phyloP scores from a whole-genome alignment of 2,797 vertebrate genomes.

The Sandelia bainsii region DNA sequence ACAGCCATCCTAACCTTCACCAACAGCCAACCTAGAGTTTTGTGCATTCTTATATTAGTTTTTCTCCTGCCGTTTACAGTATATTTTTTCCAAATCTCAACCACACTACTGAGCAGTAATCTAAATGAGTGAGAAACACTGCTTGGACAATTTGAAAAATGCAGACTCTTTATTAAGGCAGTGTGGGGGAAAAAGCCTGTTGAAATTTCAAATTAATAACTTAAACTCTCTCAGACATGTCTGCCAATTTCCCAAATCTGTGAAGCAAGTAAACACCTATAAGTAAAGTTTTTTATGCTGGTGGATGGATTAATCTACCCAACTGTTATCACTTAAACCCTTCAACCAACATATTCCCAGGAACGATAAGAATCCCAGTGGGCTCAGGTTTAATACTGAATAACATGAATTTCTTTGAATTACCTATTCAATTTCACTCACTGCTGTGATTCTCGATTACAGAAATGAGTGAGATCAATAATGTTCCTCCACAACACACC shows the following conservation, averaged over 20 bases:
- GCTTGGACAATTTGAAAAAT: no score
- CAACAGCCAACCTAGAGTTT: no score
- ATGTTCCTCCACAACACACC: neutral
- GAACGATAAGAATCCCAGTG: conserved; percentile 24
- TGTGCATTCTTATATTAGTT: no score
- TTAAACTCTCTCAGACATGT: conserved; percentile 29
- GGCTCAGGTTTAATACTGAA: conserved; percentile 26
- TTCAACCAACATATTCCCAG: conserved; percentile 26
- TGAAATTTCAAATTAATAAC: conserved; percentile 51
- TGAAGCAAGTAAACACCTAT: conserved; percentile 53
- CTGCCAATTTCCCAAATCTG: conserved; percentile 46
- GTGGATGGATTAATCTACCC: conserved; percentile 53
- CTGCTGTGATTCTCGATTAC: conserved; percentile 19
- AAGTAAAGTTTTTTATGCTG: conserved; percentile 57
- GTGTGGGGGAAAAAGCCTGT: conserved; percentile 23
- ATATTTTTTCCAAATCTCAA: no score
- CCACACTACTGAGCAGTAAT: no score
- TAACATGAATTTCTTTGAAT: neutral
- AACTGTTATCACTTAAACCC: conserved; percentile 41
- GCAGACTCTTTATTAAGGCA: conserved; percentile 20
- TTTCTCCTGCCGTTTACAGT: no score
- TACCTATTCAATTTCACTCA: conserved; percentile 24
- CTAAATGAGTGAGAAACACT: no score
- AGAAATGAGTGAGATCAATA: conserved; percentile 16
- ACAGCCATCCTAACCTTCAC: no score